Base-by-base conservation (phyloP, 2,888 invertebrate genomes). In the Malachius bipustulatus region DNA sequence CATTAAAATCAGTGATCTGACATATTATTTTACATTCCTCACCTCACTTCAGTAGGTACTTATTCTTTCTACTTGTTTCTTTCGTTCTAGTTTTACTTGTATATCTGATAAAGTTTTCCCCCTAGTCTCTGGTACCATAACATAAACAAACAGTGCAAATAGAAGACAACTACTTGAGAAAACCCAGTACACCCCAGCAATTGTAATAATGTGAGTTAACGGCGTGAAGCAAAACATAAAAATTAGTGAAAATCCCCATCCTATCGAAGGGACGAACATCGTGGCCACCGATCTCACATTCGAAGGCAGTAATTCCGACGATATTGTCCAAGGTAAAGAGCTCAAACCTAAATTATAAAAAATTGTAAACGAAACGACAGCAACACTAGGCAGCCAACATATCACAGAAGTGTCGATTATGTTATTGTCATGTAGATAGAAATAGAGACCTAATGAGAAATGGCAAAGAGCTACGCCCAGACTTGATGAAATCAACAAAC, bases 91-190 rank as follows among this genome's bases (percentile, higher is more conserved):
- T 8, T 16, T 71, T 32, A 73, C 70, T 60, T 83, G 82, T 41
- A 91, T 90, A 63, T 90, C 77, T 49, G 78, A 75, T 48, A 90
- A 70, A 47, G 80, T 81, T 64, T 83, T 80, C 13, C 89, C 89
- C 62, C 84, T 89, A 0, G 91, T 91, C 65, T 90, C 90, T 3
- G 90, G 89, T n/a, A 91, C 72, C 32, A 87, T n/a, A n/a, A n/a
- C n/a, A n/a, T 78, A 67, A 0, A 78, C 75, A 62, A 88, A 90
- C 55, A 82, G 66, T 56, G 79, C 77, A 0, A 75, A 64, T 1
- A 69, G 11, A 1, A 68, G 47, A 45, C 75, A 76, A 48, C 66
- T 71, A 1, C 55, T 59, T 4, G 72, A 74, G 55, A 82, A 84
- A 16, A 81, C 59, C 71, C 81, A 81, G 64, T 82, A 84, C 0